Evolutionary conservation across 1,140 invertebrate genomes (phyloP).

Genomic region (Tetranychus cinnabarinus): DNA sequence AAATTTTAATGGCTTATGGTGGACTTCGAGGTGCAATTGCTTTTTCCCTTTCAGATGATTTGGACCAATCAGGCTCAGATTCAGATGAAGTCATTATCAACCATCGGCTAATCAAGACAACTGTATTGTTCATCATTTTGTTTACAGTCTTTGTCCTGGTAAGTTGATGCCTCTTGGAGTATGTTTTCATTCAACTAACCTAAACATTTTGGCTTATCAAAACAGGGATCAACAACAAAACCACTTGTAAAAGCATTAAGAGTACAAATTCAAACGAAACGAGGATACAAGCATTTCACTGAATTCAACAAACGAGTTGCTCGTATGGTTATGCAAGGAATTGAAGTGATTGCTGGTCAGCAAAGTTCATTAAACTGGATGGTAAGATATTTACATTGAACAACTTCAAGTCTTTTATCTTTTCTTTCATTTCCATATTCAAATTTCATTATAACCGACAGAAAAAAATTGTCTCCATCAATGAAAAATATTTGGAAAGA

Average conservation of each 20-base stretch:
- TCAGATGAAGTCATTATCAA: background rate
- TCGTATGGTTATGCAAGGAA: slow-evolving; percentile 14
- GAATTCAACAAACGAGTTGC: slow-evolving; percentile 29
- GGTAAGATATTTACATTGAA: background rate
- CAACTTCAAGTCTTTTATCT: too few species aligned
- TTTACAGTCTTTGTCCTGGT: slow-evolving; percentile 41
- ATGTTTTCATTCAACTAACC: background rate
- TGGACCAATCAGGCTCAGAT: slow-evolving; percentile 24
- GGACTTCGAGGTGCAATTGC: slow-evolving; percentile 38
- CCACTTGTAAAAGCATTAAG: slow-evolving; percentile 33
- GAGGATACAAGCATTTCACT: slow-evolving; percentile 22
- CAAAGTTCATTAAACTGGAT: background rate
- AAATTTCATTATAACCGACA: too few species aligned
- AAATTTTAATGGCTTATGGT: slow-evolving; percentile 39
- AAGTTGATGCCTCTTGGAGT: slow-evolving; percentile 3
- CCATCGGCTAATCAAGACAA: slow-evolving; percentile 28
- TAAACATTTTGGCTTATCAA: background rate
- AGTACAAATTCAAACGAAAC: slow-evolving; percentile 23
- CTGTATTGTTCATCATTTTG: slow-evolving; percentile 35
- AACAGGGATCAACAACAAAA: slow-evolving; percentile 35
- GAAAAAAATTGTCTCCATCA: too few species aligned
- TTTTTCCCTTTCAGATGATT: slow-evolving; percentile 33
- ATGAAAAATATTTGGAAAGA: too few species aligned
- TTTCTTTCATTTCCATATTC: too few species aligned
- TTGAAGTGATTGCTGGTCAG: background rate